Evolutionary conservation across 2,797 vertebrate species (phyloP).

Genomic region (Micrastur ruficollis): DNA sequence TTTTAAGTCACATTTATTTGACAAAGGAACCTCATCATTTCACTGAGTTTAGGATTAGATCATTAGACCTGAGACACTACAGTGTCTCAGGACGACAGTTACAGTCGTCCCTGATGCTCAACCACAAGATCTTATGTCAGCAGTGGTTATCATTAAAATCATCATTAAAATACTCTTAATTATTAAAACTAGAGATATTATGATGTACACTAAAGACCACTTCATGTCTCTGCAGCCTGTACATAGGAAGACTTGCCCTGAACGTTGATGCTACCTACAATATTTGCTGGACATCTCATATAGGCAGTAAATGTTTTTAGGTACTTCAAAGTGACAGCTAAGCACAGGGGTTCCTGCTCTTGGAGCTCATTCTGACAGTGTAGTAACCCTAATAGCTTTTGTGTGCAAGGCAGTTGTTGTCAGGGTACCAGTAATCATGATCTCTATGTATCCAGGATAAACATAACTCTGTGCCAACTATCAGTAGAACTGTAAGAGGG

Average conservation of each 20-base stretch:
- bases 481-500: not conserved
- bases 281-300: not conserved
- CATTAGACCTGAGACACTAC: not conserved
- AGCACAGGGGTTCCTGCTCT: not conserved
- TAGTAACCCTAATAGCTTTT: not conserved
- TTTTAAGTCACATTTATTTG: not conserved
- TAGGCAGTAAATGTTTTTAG: not conserved
- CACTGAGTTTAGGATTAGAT: slow-evolving; percentile 13
- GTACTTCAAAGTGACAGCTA: not conserved
- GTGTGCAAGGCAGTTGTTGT: not conserved
- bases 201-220: not conserved
- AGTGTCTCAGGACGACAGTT: too few relatives aligned
- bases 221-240: not conserved
- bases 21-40: not conserved
- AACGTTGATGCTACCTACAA: not conserved
- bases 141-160: not conserved
- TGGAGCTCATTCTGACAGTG: not conserved
- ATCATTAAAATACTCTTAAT: not conserved
- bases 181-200: not conserved
- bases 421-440: not conserved
- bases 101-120: not conserved
- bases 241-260: not conserved
- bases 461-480: not conserved
- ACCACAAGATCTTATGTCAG: not conserved
- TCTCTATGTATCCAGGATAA: not conserved